These are phyloP conservation scores for Pycnomerus fuliginosus DNA, from an alignment of 2,888 invertebrate genomes.

Conservation along the genomic window DNA sequence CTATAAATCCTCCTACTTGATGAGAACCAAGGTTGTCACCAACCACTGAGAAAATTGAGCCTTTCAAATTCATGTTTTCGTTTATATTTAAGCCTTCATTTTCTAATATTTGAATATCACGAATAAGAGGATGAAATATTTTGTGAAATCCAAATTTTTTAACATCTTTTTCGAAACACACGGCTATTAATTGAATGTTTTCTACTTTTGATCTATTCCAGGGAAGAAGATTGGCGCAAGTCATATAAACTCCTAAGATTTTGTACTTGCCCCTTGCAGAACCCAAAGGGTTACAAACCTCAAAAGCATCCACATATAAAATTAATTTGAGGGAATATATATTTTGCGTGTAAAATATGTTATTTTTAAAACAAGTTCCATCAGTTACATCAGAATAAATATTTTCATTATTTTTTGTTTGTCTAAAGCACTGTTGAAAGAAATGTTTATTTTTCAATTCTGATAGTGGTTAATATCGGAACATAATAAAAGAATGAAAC, in stretches of 20 bases:
- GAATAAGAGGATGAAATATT: conserved; percentile 28
- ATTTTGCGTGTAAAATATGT: conserved; percentile 19
- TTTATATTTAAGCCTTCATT: conserved; percentile 25
- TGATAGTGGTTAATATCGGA: not conserved
- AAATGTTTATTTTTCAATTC: not conserved
- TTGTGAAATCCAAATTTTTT: conserved; percentile 31
- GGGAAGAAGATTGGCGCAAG: conserved; percentile 32
- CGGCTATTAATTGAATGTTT: conserved; percentile 35
- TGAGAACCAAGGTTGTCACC: conserved; percentile 30
- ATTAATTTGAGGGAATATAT: conserved; percentile 26
- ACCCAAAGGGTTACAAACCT: conserved; percentile 39
- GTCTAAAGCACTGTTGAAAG: not conserved
- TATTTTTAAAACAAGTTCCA: conserved; percentile 18
- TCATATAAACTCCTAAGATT: conserved; percentile 37
- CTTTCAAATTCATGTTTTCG: conserved; percentile 22
- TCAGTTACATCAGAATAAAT: conserved; percentile 12
- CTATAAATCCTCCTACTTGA: conserved; percentile 31
- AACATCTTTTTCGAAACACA: conserved; percentile 33
- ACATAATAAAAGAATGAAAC: not conserved
- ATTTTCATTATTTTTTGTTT: not conserved
- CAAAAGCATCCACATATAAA: conserved; percentile 39
- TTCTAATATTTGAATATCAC: conserved; percentile 33
- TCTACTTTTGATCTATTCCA: conserved; percentile 30
- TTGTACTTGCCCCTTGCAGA: conserved; percentile 37
- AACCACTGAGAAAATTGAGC: conserved; percentile 29